phyloP scores from a whole-genome alignment of 2,113 vertebrate genomes.

The Theristicus caerulescens region DNA sequence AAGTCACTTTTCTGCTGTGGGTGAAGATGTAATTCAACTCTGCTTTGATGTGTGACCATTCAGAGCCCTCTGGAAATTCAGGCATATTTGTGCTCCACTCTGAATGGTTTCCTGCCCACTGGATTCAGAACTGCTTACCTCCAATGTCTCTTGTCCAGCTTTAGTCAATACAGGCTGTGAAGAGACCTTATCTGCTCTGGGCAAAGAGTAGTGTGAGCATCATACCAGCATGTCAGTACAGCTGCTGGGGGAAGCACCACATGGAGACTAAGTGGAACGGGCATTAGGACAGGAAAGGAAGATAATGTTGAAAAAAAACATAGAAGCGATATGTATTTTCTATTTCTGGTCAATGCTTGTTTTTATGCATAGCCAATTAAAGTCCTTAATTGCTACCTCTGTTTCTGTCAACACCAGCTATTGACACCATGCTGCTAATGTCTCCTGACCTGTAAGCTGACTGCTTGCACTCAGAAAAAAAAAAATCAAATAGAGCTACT shows the following conservation, averaged over 20 bases:
- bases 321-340: background rate
- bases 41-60: background rate
- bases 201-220: background rate
- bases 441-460: background rate
- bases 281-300: background rate
- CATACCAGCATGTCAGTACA: background rate
- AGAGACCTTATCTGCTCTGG: background rate
- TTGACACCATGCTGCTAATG: background rate
- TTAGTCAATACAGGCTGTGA: background rate
- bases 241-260: background rate
- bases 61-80: background rate
- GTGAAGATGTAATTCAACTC: background rate
- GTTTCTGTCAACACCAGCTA: background rate
- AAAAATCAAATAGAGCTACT: background rate
- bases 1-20: background rate
- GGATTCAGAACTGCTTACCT: background rate
- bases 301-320: background rate
- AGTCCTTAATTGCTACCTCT: background rate
- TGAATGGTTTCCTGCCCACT: background rate
- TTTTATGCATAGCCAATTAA: background rate
- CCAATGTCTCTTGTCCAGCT: background rate
- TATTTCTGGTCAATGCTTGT: background rate
- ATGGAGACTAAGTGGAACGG: fast-evolving
- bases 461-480: background rate
- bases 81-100: background rate